Conservation (phyloP, 2,888 invertebrate genomes). For the Craniophora ligustri region DNA sequence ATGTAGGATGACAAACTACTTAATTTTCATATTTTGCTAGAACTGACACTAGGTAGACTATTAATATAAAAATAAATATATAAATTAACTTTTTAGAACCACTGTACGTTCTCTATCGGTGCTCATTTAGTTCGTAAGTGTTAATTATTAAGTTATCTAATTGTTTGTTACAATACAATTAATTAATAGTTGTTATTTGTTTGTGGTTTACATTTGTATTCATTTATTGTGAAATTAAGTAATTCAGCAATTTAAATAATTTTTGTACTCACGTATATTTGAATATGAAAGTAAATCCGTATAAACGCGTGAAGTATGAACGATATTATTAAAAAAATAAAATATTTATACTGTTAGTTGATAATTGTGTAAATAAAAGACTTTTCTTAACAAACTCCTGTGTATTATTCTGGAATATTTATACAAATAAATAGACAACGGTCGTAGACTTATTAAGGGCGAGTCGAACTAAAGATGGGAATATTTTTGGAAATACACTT, state of each 20-base stretch:
- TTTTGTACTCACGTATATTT: too few species aligned
- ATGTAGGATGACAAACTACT: neutral
- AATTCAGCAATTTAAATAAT: too few species aligned
- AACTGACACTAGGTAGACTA: slow-evolving; percentile 44
- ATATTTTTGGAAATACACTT: too few species aligned
- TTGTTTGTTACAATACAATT: slow-evolving; percentile 37
- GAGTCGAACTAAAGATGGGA: neutral
- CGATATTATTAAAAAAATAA: slow-evolving; percentile 43
- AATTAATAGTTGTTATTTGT: slow-evolving; percentile 22
- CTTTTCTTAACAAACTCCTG: slow-evolving; percentile 58
- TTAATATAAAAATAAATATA: slow-evolving; percentile 13
- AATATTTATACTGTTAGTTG: slow-evolving; percentile 78
- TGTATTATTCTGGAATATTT: slow-evolving; percentile 51
- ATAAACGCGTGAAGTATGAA: slow-evolving; percentile 42
- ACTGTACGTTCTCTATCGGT: slow-evolving; percentile 57
- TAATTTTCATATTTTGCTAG: slow-evolving; percentile 37
- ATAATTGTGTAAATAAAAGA: slow-evolving; percentile 84
- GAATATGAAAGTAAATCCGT: slow-evolving; percentile 35
- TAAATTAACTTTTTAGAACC: slow-evolving; percentile 31
- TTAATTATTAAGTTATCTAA: slow-evolving; percentile 50
- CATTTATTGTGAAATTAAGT: slow-evolving; percentile 23
- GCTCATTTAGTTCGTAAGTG: slow-evolving; percentile 69
- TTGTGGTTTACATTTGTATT: slow-evolving; percentile 32
- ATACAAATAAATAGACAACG: slow-evolving; percentile 10
- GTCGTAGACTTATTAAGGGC: neutral